Evolutionary conservation across 2,113 vertebrate species (phyloP), one percentile per base, ranked within the genome.

Genomic region (Forbesichthys papilliferus): DNA sequence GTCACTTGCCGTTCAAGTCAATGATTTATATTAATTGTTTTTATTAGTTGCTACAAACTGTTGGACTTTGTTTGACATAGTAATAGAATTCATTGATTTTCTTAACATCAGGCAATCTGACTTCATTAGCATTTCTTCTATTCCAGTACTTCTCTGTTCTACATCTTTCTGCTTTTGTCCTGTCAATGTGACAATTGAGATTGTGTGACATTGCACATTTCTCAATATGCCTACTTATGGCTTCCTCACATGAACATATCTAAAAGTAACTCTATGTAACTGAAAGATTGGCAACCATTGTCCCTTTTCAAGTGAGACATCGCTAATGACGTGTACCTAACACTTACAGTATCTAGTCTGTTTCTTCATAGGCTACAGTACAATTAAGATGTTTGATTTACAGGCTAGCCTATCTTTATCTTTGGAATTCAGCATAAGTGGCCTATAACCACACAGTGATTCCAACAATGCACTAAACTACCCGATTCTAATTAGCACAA

Each of bases 1-100:
- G 49, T 74, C 78, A 69, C 77, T 70, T 67, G 48, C 69, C 36
- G 36, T 58, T 62, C 62, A 71, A 33, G 61, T 49, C 69, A 71
- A 52, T 62, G 47, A 14, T 72, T 61, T 56, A 16, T 48, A 70
- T 66, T 76, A 58, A 74, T 71, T 77, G 18, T 58, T 34, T 68
- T 61, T 78, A 55, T 76, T 56, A 75, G 33, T 60, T n/a, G 20
- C 71, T 62, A 66, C 48, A 73, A 59, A 66, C 13, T 53, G 14
- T 11, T 47, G 56, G 9, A 27, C 20, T 27, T 3, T 4, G 18
- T 33, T 11, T 55, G 46, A 27, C 53, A 33, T n/a, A 56, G 64
- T 57, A 64, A 52, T 46, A 27, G 71, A 49, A 55, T 3, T 42
- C 10, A 54, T 5, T 65, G 20, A 60, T 8, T 18, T 56, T 75